phyloP scores from a whole-genome alignment of 1,140 invertebrate genomes.

The Elysia chlorotica region DNA sequence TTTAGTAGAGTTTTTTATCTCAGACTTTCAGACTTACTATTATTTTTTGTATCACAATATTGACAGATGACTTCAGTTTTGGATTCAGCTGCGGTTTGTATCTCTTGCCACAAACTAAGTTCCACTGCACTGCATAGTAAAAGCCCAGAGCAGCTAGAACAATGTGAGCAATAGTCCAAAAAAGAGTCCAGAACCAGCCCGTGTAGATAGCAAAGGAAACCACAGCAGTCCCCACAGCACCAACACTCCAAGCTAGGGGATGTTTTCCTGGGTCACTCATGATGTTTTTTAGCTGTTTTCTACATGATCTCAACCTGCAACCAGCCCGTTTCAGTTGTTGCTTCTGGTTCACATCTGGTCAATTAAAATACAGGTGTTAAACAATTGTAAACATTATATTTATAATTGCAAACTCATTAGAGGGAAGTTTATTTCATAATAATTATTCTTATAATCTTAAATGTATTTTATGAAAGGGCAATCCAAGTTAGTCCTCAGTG shows the following conservation, averaged over 20 bases:
- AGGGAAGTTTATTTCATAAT: too few relatives aligned
- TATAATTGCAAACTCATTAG: too few relatives aligned
- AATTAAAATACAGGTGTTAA: too few relatives aligned
- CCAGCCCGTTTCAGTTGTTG: too few relatives aligned
- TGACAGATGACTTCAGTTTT: background rate
- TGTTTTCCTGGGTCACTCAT: background rate
- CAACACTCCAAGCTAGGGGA: background rate
- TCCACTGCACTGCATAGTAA: slow-evolving; percentile 23
- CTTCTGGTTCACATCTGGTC: too few relatives aligned
- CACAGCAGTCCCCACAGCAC: background rate
- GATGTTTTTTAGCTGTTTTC: background rate
- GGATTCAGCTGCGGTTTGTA: background rate
- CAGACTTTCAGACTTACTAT: slow-evolving; percentile 5
- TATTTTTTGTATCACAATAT: slow-evolving; percentile 15
- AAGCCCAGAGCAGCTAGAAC: background rate
- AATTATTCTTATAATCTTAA: too few relatives aligned
- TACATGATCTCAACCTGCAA: too few relatives aligned
- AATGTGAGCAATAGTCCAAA: background rate
- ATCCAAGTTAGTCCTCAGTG: too few relatives aligned
- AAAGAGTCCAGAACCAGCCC: slow-evolving; percentile 11
- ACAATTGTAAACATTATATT: too few relatives aligned
- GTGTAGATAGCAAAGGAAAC: background rate
- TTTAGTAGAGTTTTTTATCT: too few relatives aligned
- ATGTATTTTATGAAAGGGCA: too few relatives aligned
- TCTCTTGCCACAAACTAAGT: slow-evolving; percentile 7